A percentile compares a stretch with the other conserved stretches of the same genome.
phyloP scores from a whole-genome alignment of 1,140 invertebrate genomes.

The Lethocerus indicus region DNA sequence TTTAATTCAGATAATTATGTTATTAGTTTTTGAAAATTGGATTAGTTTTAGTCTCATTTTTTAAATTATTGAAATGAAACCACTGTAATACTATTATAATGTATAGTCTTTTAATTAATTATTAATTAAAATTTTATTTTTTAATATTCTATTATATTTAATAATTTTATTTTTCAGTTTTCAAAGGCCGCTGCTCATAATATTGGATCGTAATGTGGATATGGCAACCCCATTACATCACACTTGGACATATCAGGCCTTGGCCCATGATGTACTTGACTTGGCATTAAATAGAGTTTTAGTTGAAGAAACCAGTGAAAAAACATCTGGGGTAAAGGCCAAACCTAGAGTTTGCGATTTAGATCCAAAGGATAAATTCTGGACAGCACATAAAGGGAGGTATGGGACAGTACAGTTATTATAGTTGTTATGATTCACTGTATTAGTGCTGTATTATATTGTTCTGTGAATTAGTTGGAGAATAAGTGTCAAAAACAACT shows the following conservation, averaged over 20 bases:
- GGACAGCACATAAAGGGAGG: constrained; percentile 77
- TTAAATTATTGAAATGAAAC: too few species aligned
- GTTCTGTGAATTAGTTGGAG: too few species aligned
- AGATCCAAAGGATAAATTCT: constrained; percentile 76
- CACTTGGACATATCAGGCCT: constrained; percentile 98
- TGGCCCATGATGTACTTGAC: constrained; percentile 89
- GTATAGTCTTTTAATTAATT: too few species aligned
- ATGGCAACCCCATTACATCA: constrained; percentile 96
- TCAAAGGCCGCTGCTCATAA: constrained; percentile 78
- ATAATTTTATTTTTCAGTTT: constrained; percentile 34
- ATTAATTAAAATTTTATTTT: too few species aligned
- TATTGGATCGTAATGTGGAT: constrained; percentile 91
- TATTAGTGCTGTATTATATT: background rate
- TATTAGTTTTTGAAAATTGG: too few species aligned
- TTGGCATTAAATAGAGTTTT: constrained; percentile 77
- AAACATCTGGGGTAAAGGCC: constrained; percentile 33
- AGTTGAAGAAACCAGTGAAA: constrained; percentile 49
- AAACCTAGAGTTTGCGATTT: constrained; percentile 86
- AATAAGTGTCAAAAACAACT: too few species aligned
- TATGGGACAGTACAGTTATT: constrained; percentile 14
- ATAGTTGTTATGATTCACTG: too few species aligned
- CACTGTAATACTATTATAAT: too few species aligned
- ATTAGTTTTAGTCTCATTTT: too few species aligned
- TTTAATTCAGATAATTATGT: too few species aligned
- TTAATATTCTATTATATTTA: too few species aligned